These are phyloP conservation scores for Lithobates pipiens DNA, from an alignment of 2,797 vertebrate species.

Conservation along the genomic window DNA sequence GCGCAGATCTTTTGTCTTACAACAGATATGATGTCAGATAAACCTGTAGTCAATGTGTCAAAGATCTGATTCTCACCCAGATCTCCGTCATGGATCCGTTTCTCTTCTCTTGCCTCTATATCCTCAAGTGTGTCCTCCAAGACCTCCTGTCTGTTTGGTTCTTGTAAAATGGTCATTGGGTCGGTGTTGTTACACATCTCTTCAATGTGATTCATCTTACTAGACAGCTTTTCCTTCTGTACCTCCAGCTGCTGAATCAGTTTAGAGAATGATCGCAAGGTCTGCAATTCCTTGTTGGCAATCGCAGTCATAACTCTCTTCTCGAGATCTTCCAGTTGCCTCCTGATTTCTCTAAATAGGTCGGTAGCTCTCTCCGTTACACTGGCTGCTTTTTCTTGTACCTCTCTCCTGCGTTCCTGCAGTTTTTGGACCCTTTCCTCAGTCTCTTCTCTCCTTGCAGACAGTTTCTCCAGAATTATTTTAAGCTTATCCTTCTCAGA, in stretches of 20 bases:
- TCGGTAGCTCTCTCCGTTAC: neutral
- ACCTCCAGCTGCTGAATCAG: neutral
- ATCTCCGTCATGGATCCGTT: neutral
- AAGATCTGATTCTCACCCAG: neutral
- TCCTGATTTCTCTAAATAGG: neutral
- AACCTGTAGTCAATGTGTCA: neutral
- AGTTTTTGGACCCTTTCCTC: neutral
- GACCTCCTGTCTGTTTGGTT: neutral
- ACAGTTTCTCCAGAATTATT: neutral
- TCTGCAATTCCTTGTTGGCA: neutral
- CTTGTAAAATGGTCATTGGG: neutral
- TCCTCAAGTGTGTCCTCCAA: neutral
- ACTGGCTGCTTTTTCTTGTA: neutral
- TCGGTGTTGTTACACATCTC: neutral
- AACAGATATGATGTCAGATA: neutral
- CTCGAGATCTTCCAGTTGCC: no score
- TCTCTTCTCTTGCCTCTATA: neutral
- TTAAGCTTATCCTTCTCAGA: neutral
- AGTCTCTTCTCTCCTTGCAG: neutral
- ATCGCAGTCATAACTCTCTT: no score
- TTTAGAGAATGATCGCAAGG: neutral
- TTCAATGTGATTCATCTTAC: no score
- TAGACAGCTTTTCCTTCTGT: no score
- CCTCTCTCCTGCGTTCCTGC: neutral
- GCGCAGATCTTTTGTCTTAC: neutral